Evolutionary conservation across 2,113 vertebrate species (phyloP).

Genomic region (Triplophysa dalaica): DNA sequence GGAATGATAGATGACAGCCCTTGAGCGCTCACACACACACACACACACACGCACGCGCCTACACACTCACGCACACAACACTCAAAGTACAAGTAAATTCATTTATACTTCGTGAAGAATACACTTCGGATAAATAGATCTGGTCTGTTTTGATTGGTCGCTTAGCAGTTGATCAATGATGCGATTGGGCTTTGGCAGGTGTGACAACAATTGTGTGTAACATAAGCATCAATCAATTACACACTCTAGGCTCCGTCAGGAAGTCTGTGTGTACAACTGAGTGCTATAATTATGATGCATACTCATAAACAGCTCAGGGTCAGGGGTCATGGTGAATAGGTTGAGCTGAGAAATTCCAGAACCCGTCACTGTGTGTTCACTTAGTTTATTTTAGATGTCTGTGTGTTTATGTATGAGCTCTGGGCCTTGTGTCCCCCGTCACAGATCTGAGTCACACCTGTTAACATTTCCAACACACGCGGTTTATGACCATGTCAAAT

Average conservation of each 20-base stretch:
- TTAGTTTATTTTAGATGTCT: conserved; percentile 45
- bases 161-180: background rate
- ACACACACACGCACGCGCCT: too few species aligned
- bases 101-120: background rate
- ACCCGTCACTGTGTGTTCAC: conserved; percentile 36
- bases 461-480: conserved; percentile 31
- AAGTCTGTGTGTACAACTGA: conserved; percentile 33
- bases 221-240: background rate
- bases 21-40: background rate
- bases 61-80: background rate
- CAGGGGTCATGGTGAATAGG: conserved; percentile 63
- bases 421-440: conserved; percentile 22
- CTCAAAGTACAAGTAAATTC: background rate
- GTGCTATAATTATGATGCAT: conserved; percentile 70
- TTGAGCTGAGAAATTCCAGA: conserved; percentile 71
- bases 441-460: conserved; percentile 22
- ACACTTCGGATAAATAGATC: background rate
- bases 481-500: conserved; percentile 25
- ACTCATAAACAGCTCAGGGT: conserved; percentile 59
- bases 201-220: background rate
- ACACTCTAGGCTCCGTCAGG: background rate
- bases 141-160: conserved; percentile 13
- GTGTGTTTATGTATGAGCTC: conserved; percentile 43
- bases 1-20: conserved; percentile 45
- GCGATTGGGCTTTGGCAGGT: background rate